Evolutionary conservation across 2,797 vertebrate species (phyloP).

Genomic region (Hippopotamyrus pictus): DNA sequence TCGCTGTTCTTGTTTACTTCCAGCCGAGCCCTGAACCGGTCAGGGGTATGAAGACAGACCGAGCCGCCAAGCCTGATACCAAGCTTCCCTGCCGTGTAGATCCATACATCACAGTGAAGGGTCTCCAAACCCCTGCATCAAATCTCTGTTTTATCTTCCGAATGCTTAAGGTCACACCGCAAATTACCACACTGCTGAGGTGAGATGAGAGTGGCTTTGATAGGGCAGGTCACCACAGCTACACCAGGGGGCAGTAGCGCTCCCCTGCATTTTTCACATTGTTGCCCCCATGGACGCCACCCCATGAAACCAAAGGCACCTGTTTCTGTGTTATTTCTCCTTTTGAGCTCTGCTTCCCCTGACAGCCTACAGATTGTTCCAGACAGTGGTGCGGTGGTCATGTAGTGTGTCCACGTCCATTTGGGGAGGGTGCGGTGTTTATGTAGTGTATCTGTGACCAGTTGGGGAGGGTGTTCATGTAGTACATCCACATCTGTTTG

Average conservation of each 20-base stretch:
- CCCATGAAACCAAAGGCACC: neutral
- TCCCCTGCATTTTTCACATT: neutral
- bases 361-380: neutral
- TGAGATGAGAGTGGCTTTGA: neutral
- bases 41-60: neutral
- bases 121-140: neutral
- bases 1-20: neutral
- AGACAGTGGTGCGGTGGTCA: neutral
- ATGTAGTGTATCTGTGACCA: neutral
- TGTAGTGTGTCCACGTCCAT: neutral
- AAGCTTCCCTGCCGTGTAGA: neutral
- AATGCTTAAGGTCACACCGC: neutral
- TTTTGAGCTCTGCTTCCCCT: neutral
- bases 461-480: neutral
- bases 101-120: neutral
- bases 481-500: neutral
- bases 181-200: neutral
- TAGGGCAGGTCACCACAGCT: neutral
- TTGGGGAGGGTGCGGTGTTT: neutral
- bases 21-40: neutral
- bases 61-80: neutral
- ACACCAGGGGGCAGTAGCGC: neutral
- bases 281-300: neutral
- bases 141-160: constrained; percentile 11
- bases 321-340: neutral